phyloP scores from a whole-genome alignment of 2,797 vertebrate species.

The Hypotaenidia philippensis region DNA sequence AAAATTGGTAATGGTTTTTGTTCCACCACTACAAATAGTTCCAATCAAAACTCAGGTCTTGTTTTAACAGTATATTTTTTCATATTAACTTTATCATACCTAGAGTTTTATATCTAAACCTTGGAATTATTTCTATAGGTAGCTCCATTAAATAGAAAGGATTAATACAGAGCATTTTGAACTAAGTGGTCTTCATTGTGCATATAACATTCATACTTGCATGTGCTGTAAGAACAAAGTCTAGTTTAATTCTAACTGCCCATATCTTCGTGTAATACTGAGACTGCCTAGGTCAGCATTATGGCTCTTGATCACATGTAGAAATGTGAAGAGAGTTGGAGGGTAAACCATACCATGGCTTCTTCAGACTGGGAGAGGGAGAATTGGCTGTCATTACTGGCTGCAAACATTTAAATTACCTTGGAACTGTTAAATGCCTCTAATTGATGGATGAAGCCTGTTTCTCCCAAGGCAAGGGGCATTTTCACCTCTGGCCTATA shows the following conservation, averaged over 20 bases:
- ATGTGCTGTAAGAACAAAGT: neutral
- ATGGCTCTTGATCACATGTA: neutral
- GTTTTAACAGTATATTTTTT: neutral
- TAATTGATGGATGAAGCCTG: constrained; percentile 24
- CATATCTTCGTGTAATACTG: neutral
- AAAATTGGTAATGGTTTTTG: neutral
- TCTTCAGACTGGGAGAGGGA: neutral
- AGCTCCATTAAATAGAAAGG: neutral
- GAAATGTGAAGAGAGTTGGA: neutral
- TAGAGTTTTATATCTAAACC: neutral
- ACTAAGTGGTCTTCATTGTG: no score
- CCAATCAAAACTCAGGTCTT: neutral
- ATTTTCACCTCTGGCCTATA: constrained; percentile 31
- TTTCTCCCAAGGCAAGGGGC: constrained; percentile 41
- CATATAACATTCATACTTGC: no score
- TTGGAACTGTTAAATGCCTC: constrained; percentile 24
- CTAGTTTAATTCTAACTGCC: neutral
- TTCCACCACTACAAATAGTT: neutral
- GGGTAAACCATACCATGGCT: neutral
- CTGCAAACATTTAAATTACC: constrained; percentile 26
- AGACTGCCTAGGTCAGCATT: neutral
- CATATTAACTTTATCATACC: neutral
- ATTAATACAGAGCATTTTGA: neutral
- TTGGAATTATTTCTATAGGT: neutral
- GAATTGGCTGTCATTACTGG: neutral